Evolutionary conservation across 2,888 invertebrate genomes (phyloP), one percentile per base, ranked within the genome.

Genomic region (Callimorpha dominula): DNA sequence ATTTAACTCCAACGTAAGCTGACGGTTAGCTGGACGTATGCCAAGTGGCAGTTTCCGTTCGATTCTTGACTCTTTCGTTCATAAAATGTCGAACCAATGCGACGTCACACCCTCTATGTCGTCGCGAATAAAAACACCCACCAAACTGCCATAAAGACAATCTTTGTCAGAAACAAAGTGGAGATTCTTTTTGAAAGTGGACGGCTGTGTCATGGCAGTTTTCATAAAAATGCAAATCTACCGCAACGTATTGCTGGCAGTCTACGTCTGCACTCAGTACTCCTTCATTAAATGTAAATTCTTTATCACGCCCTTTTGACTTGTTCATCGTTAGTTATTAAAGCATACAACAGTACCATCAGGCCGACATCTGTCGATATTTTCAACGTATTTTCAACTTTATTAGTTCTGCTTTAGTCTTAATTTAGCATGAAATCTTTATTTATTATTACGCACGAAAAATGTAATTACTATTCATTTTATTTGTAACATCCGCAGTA

Each of bases 141-240:
- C 80, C 81, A 80, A 84, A 83, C 81, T 83, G 72, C 81, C 77
- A 80, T 83, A 85, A 85, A 86, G 81, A 82, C 80, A 85, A 84
- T 84, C 81, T 85, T 85, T 82, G 79, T 85, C 74, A 76, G 78
- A 75, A 82, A 84, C 76, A 77, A 80, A 83, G 75, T 80, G 79
- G 65, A 74, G 76, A 85, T 85, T 85, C 84, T 87, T 85, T 88
- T 82, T 80, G 78, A 86, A 83, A 80, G 81, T 76, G 81, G 80
- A 74, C 81, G 79, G 77, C 77, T 81, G 83, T 81, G 83, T 84
- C 84, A 86, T 78, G 85, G 86, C 85, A 87, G 83, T 85, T 89
- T 90, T 90, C 91, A 90, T 91, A 91, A 91, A 90, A 90, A 90
- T 91, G 90, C 86, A 89, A 91, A 91, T 91, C 81, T 81, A 68